Base-by-base conservation (phyloP, 2,113 vertebrate species). In the Gulo gulo region DNA sequence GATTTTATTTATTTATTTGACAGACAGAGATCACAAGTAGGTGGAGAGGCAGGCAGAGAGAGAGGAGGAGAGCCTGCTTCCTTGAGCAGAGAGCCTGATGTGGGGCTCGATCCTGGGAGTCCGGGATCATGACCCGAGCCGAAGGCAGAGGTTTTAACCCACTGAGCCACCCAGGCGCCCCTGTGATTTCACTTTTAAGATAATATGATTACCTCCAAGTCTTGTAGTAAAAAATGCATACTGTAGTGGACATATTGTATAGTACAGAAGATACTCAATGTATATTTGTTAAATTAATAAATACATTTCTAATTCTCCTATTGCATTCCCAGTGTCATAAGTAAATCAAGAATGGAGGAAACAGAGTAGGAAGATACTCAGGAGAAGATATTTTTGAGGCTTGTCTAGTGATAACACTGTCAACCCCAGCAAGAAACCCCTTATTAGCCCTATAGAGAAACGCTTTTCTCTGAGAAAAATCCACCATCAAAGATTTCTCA, bases 341-440 rank as follows among this genome's bases (percentile, higher is more conserved):
- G 50, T 59, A 94, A 96, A 94, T 95, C 24, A 80, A 84, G 55
- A 88, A 94, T 57, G 12, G 59, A 57, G 39, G 73, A 87, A 94
- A 36, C 10, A 78, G 50, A 87, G 69, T 63, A 50, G 61, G 39
- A 89, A 39, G 26, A 88, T 52, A 34, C 45, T 78, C 34, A 84
- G 36, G 61, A 88, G 63, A 96, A 80, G 31, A 34, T 80, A 81
- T 81, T 85, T 81, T 4, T 59, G 39, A 81, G 55, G 6, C 21
- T 61, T 67, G 16, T 31, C 18, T 69, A 63, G 20, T 71, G 52
- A 47, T 88, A 87, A 11, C 45, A 0, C 18, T 89, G 15, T 87
- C 87, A 95, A 55, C 4, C 13, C 81, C 87, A 39, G 16, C 42
- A 69, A 73, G 95, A 79, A 95, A 88, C 59, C 31, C 21, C 4